These are phyloP conservation scores for Meandrina meandrites DNA, from an alignment of 92 coral and sea anemone genomes.

Conservation along the genomic window DNA sequence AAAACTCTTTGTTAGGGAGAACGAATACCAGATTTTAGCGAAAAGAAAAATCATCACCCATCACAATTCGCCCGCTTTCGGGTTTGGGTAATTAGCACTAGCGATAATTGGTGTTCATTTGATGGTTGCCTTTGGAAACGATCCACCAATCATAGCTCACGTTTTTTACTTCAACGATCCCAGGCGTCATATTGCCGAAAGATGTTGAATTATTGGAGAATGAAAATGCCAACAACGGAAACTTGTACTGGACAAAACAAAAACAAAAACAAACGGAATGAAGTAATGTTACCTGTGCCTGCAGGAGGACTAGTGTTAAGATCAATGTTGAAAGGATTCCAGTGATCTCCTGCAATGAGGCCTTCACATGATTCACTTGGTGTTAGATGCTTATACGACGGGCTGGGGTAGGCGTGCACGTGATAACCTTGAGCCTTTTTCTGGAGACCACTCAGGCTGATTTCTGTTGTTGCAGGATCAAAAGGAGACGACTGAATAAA, in stretches of 20 bases:
- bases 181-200: background rate
- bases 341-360: conserved; percentile 74
- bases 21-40: background rate
- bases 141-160: background rate
- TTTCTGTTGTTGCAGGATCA: conserved; percentile 72
- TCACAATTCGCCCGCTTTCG: background rate
- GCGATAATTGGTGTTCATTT: background rate
- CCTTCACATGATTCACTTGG: conserved; percentile 57
- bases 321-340: conserved; percentile 77
- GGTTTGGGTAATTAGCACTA: background rate
- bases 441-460: conserved; percentile 55
- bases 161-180: background rate
- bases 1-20: background rate
- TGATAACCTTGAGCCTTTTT: conserved; percentile 78
- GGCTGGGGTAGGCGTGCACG: conserved; percentile 86
- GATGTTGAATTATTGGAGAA: background rate
- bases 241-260: background rate
- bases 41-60: background rate
- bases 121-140: background rate
- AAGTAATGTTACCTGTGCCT: conserved; percentile 58
- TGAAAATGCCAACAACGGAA: background rate
- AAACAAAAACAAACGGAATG: background rate
- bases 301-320: conserved; percentile 67
- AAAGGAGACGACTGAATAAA: conserved; percentile 88
- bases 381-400: conserved; percentile 53